Evolutionary conservation across 1,140 invertebrate genomes (phyloP).

Genomic region (Tribolium madens): DNA sequence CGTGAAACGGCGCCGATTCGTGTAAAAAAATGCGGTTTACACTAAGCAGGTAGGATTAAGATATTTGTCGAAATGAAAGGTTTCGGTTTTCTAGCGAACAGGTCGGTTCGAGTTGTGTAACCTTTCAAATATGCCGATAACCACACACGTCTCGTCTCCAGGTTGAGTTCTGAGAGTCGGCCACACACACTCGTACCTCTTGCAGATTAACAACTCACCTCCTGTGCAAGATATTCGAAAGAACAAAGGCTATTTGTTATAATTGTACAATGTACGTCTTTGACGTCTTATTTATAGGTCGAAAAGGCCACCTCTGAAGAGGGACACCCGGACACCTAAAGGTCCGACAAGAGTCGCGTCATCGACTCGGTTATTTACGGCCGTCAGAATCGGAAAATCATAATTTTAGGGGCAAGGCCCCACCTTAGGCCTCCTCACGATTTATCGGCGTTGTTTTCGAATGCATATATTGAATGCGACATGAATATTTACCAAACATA

Average conservation of each 20-base stretch:
- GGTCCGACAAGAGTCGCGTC: slow-evolving; percentile 21
- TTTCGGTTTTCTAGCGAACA: slow-evolving; percentile 19
- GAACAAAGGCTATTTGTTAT: slow-evolving; percentile 36
- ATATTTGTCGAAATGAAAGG: slow-evolving; percentile 30
- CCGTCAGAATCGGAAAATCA: neutral
- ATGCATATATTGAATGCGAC: slow-evolving; percentile 53
- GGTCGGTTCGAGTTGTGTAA: slow-evolving; percentile 13
- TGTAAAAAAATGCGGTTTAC: slow-evolving; percentile 16
- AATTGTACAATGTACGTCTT: slow-evolving; percentile 28
- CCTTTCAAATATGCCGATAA: slow-evolving; percentile 34
- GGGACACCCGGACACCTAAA: slow-evolving; percentile 10
- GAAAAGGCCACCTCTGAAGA: slow-evolving; percentile 1
- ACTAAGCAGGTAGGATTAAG: slow-evolving; percentile 33
- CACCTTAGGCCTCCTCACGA: slow-evolving; percentile 21
- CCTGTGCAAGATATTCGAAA: slow-evolving; percentile 33
- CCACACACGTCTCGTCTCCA: slow-evolving; percentile 12
- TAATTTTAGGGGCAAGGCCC: slow-evolving; percentile 2
- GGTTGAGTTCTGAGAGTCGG: slow-evolving; percentile 20
- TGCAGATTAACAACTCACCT: slow-evolving; percentile 32
- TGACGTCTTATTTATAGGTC: slow-evolving; percentile 32
- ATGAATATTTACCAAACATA: slow-evolving; percentile 55
- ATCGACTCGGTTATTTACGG: slow-evolving; percentile 11
- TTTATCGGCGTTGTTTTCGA: slow-evolving; percentile 56
- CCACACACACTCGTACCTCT: slow-evolving; percentile 23
- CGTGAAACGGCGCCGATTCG: neutral